Conservation (phyloP, 1,140 invertebrate species). For the Leptonema lineaticorne region DNA sequence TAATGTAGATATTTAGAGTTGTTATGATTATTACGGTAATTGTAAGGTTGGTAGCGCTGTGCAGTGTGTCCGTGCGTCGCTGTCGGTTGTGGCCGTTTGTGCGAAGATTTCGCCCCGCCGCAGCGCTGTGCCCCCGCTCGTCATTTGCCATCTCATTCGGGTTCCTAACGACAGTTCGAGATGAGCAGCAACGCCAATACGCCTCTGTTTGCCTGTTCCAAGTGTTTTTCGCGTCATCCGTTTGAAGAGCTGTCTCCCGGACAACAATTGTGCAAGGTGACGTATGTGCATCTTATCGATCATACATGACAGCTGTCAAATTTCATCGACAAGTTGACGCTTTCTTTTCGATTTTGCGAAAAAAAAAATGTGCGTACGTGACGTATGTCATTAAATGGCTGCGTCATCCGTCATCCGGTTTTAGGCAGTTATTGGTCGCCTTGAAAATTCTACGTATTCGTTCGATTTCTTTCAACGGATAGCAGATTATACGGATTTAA, state of each 20-base stretch:
- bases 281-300: background rate
- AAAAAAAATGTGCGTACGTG: too few relatives aligned
- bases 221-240: slow-evolving; percentile 90
- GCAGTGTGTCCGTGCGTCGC: background rate
- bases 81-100: background rate
- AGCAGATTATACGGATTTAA: too few relatives aligned
- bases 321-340: too few relatives aligned
- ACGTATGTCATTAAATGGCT: too few relatives aligned
- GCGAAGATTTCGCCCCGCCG: background rate
- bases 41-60: background rate
- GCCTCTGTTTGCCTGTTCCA: slow-evolving; percentile 88
- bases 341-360: too few relatives aligned
- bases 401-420: too few relatives aligned
- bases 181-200: background rate
- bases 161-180: too few relatives aligned
- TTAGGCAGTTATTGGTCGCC: too few relatives aligned
- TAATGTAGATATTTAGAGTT: too few relatives aligned
- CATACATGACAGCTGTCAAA: background rate
- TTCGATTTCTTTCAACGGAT: too few relatives aligned
- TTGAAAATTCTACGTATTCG: too few relatives aligned
- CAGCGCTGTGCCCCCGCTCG: background rate
- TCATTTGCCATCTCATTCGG: background rate
- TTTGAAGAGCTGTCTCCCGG: slow-evolving; percentile 94
- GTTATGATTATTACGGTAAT: too few relatives aligned
- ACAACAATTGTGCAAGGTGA: slow-evolving; percentile 94